Base-by-base conservation (phyloP, 2,113 vertebrate genomes). In the Puffinus mauretanicus region DNA sequence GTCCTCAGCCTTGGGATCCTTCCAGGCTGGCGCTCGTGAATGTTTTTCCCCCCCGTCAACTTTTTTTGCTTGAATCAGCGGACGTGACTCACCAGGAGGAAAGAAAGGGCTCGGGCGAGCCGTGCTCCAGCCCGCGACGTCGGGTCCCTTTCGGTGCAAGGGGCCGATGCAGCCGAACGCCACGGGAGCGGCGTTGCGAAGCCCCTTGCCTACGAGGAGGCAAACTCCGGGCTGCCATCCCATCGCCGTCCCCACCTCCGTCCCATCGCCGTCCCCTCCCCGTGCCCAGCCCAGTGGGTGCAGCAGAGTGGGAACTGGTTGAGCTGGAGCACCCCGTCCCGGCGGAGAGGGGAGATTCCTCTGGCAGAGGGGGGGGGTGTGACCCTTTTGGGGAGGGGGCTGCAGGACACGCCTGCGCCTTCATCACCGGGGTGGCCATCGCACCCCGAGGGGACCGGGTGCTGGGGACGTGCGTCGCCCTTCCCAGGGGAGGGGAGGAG, bases 321-420 rank as follows among this genome's bases (percentile, higher is more conserved):
- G 76, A 81, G 72, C 96, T 21, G 54, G 83, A 3, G 86, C 80
- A 7, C 82, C 94, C 66, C 18, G 89, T 92, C 91, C 86, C 2
- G 24, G 93, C 72, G 7, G 95, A 80, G 49, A 81, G 87, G 81
- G 64, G 94, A 94, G 32, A 96, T 96, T 95, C 95, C 86, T 95
- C 13, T 11, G 42, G 20, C 0, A n/a, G n/a, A n/a, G n/a, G 38
- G 71, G 22, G 66, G 25, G 72, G 40, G 40, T 10, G 40, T 10
- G n/a, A 76, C 17, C 7, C 18, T 19, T 13, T 30, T n/a, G n/a
- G 29, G 44, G 32, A 38, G 29, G 52, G 65, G 52, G 26, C 20
- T 79, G 51, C 4, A 20, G 15, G 44, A 44, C 60, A 30, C 11
- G 1, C 86, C 87, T 34, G 51, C 2, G 3, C 51, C 76, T 83